A percentile compares a stretch with the other conserved stretches of the same genome.
Conservation (phyloP, 2,113 vertebrate species). For the Penelope pileata region DNA sequence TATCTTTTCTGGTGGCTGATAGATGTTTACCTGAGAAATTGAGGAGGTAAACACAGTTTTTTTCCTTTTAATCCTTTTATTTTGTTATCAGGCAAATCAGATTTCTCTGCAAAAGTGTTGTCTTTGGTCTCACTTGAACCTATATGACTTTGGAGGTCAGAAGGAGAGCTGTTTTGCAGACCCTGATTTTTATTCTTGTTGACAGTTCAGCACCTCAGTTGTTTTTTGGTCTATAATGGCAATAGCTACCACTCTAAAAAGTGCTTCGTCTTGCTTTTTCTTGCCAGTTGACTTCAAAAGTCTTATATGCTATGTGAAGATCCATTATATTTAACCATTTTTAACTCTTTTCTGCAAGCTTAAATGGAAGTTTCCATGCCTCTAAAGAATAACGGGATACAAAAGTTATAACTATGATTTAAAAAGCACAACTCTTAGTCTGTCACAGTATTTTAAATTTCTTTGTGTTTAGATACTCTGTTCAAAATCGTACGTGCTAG, state of each 20-base stretch:
- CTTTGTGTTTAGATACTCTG: slow-evolving; percentile 38
- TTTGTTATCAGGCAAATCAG: neutral
- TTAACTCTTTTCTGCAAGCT: slow-evolving; percentile 18
- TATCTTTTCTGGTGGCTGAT: neutral
- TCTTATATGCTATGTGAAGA: neutral
- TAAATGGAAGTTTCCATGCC: neutral
- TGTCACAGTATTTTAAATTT: slow-evolving; percentile 12
- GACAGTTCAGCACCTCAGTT: neutral
- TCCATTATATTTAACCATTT: neutral
- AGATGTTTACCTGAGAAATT: neutral
- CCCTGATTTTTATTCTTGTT: neutral
- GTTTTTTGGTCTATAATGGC: neutral
- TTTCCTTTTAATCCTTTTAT: neutral
- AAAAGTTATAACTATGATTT: slow-evolving; percentile 31
- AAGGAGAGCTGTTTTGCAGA: neutral
- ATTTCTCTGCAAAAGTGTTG: neutral
- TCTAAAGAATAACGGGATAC: neutral
- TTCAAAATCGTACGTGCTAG: slow-evolving; percentile 38
- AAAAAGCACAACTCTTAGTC: neutral
- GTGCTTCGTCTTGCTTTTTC: neutral
- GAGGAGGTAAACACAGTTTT: neutral
- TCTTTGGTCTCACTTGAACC: neutral
- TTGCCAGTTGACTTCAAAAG: neutral
- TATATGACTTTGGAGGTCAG: neutral
- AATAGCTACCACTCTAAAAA: neutral